Percentiles rank a stretch among this genome's conserved stretches.
Evolutionary conservation across 2,888 invertebrate species (phyloP).

Genomic region (Heliconius charithonia): DNA sequence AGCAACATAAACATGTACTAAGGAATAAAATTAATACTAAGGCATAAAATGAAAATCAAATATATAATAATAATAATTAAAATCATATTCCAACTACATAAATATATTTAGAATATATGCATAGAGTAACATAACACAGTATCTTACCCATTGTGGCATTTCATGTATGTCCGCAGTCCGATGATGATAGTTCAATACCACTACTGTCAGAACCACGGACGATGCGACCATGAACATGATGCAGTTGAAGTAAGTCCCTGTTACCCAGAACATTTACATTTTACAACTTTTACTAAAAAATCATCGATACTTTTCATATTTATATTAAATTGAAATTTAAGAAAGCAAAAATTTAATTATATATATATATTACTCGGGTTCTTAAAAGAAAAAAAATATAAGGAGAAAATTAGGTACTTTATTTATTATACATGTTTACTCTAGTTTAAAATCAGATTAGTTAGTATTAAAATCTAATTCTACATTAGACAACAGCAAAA

Average conservation of each 20-base stretch:
- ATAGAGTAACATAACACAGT: background rate
- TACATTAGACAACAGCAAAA: conserved; percentile 31
- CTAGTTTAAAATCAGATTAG: conserved; percentile 16
- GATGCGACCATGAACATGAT: conserved; percentile 99
- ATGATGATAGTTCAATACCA: conserved; percentile 98
- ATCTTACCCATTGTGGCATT: conserved; percentile 97
- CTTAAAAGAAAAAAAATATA: conserved; percentile 20
- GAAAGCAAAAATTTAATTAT: background rate
- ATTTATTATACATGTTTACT: conserved; percentile 34
- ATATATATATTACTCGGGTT: background rate
- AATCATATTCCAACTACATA: background rate
- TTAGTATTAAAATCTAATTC: conserved; percentile 6
- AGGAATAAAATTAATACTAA: too few species aligned
- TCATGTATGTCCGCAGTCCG: conserved; percentile 97
- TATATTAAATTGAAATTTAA: conserved; percentile 15
- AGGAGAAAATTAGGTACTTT: conserved; percentile 46
- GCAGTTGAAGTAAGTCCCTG: conserved; percentile 99
- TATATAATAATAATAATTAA: background rate
- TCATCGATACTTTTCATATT: background rate
- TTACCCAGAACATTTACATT: conserved; percentile 57
- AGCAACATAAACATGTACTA: too few species aligned
- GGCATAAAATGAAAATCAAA: background rate
- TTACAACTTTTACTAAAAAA: conserved; percentile 19
- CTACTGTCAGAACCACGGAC: conserved; percentile 97
- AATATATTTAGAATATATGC: background rate